phyloP scores from a whole-genome alignment of 2,888 invertebrate genomes.

The Cenopis cana region DNA sequence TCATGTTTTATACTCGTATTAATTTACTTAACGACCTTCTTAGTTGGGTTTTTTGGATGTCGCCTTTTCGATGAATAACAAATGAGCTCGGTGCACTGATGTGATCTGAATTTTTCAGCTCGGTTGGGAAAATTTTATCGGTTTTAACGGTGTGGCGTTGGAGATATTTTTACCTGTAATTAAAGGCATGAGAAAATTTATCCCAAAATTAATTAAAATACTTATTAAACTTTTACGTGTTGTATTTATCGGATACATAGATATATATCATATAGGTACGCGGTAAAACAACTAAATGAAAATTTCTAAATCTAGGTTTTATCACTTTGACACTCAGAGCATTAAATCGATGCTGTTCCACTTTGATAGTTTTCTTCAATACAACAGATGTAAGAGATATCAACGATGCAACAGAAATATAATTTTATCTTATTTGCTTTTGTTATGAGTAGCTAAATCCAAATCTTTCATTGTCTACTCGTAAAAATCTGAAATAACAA shows the following conservation, averaged over 20 bases:
- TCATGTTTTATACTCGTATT: slow-evolving; percentile 84
- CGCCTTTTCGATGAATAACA: slow-evolving; percentile 81
- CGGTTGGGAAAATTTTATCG: slow-evolving; percentile 63
- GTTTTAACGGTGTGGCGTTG: slow-evolving; percentile 12
- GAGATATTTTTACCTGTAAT: not conserved
- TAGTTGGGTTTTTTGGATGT: slow-evolving; percentile 70
- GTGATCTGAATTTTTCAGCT: slow-evolving; percentile 57
- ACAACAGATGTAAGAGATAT: no score
- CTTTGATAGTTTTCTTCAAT: no score
- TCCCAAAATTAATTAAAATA: not conserved
- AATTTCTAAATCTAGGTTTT: no score
- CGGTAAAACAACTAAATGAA: no score
- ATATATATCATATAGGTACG: no score
- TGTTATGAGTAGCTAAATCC: not conserved
- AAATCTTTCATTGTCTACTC: not conserved
- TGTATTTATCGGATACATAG: no score
- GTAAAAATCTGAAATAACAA: not conserved
- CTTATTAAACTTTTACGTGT: not conserved
- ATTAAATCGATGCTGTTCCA: no score
- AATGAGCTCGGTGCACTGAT: slow-evolving; percentile 65
- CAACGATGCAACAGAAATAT: no score
- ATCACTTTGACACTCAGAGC: no score
- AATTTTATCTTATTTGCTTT: no score
- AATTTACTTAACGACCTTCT: slow-evolving; percentile 83
- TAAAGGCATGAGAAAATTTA: not conserved